Evolutionary conservation across 2,888 invertebrate species (phyloP).

Genomic region (Volucella inanis): DNA sequence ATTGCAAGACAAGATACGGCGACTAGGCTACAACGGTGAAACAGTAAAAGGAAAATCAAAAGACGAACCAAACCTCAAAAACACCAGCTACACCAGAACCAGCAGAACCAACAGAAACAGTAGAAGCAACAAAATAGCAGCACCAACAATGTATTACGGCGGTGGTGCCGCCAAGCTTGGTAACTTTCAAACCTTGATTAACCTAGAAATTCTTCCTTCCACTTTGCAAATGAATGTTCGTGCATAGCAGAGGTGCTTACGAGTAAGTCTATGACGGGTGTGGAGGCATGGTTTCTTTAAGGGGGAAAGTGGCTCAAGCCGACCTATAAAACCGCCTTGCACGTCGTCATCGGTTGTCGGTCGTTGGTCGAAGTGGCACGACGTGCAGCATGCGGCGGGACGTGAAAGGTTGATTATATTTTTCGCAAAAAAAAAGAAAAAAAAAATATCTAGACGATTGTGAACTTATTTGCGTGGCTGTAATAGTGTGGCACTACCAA

Average conservation of each 20-base stretch:
- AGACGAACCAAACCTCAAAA: not conserved
- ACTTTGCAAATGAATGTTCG: slow-evolving; percentile 51
- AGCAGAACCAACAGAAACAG: too few relatives aligned
- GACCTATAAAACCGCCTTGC: slow-evolving; percentile 68
- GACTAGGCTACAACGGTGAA: slow-evolving; percentile 27
- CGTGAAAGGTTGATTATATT: slow-evolving; percentile 69
- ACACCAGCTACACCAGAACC: too few relatives aligned
- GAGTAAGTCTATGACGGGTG: not conserved
- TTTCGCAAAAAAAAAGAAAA: slow-evolving; percentile 60
- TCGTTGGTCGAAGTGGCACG: not conserved
- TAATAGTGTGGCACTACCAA: not conserved
- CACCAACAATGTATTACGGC: slow-evolving; percentile 1
- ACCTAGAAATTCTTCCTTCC: slow-evolving; percentile 71
- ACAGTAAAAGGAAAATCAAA: slow-evolving; percentile 55
- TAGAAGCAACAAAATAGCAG: not conserved
- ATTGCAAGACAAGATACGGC: slow-evolving; percentile 31
- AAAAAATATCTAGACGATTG: slow-evolving; percentile 54
- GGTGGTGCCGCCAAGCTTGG: slow-evolving; percentile 11
- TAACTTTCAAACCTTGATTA: slow-evolving; percentile 74
- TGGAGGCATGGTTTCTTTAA: slow-evolving; percentile 2
- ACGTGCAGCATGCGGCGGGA: slow-evolving; percentile 29
- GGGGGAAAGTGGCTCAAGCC: slow-evolving; percentile 50
- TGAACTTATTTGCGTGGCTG: slow-evolving; percentile 64
- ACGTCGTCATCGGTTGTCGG: slow-evolving; percentile 42
- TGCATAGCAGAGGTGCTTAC: slow-evolving; percentile 25